Evolutionary conservation across 2,888 invertebrate genomes (phyloP).

Genomic region (Ormia ochracea): DNA sequence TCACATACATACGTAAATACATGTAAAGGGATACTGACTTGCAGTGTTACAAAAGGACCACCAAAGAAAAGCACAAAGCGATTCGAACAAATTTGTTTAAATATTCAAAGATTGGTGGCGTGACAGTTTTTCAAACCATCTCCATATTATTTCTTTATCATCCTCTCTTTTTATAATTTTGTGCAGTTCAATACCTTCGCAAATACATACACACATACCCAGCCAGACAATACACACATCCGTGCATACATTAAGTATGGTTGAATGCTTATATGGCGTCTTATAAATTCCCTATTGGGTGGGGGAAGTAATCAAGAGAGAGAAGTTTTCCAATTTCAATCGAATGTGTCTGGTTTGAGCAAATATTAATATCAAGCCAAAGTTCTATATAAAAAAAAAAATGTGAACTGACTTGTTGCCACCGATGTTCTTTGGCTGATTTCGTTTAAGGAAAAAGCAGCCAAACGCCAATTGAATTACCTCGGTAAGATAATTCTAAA

Average conservation of each 20-base stretch:
- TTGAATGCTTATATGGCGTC: too few species aligned
- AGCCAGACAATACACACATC: too few species aligned
- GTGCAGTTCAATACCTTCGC: constrained; percentile 9
- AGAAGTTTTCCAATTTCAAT: constrained; percentile 28
- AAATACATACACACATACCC: background rate
- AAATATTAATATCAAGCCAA: constrained; percentile 11
- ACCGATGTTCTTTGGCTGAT: constrained; percentile 13
- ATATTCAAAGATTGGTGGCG: constrained; percentile 20
- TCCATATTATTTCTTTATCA: background rate
- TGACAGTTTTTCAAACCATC: constrained; percentile 9
- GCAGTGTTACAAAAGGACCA: background rate
- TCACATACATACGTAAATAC: background rate
- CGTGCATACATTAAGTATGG: too few species aligned
- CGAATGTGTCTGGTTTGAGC: constrained; percentile 19
- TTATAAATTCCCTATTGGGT: background rate
- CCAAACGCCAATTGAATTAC: background rate
- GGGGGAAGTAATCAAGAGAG: background rate
- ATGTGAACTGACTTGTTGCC: constrained; percentile 28
- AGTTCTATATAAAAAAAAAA: background rate
- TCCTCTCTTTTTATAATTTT: background rate
- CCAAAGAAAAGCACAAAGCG: background rate
- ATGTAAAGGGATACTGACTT: too few species aligned
- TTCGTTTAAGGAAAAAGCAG: background rate
- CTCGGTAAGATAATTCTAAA: background rate
- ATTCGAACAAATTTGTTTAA: constrained; percentile 23